Evolutionary conservation across 2,888 invertebrate species (phyloP).

Genomic region (Odontomyia ornata): DNA sequence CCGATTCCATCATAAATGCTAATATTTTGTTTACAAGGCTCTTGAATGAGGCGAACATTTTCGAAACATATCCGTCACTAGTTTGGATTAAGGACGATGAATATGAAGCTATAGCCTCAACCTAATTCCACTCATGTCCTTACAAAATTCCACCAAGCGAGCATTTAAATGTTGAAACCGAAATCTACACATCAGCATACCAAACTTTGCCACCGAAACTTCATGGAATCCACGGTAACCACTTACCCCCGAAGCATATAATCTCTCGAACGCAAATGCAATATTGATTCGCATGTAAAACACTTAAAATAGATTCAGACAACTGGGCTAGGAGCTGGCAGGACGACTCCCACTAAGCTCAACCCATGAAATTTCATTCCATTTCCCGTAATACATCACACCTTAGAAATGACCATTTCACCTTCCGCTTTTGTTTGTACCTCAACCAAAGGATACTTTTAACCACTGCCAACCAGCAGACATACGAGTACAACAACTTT

Average conservation of each 20-base stretch:
- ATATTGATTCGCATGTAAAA: slow-evolving; percentile 32
- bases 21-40: slow-evolving; percentile 38
- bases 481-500: slow-evolving; percentile 18
- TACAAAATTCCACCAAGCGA: neutral
- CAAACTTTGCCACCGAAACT: slow-evolving; percentile 12
- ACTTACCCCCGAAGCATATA: slow-evolving; percentile 14
- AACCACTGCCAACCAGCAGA: slow-evolving; percentile 6
- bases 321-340: neutral
- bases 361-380: neutral
- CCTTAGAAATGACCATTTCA: slow-evolving; percentile 43
- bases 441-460: slow-evolving; percentile 29
- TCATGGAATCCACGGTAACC: slow-evolving; percentile 9
- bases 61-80: slow-evolving; percentile 31
- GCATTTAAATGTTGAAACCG: slow-evolving; percentile 10
- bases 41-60: slow-evolving; percentile 34
- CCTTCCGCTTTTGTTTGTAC: slow-evolving; percentile 29
- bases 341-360: neutral
- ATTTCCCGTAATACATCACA: slow-evolving; percentile 28
- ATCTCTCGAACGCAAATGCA: slow-evolving; percentile 24
- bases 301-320: slow-evolving; percentile 14
- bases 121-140: neutral
- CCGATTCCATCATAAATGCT: slow-evolving; percentile 22
- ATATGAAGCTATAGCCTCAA: neutral
- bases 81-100: neutral
- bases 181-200: slow-evolving; percentile 24